phyloP scores from a whole-genome alignment of 37 sponge, comb jelly and placozoan species.

The Ianthella basta region DNA sequence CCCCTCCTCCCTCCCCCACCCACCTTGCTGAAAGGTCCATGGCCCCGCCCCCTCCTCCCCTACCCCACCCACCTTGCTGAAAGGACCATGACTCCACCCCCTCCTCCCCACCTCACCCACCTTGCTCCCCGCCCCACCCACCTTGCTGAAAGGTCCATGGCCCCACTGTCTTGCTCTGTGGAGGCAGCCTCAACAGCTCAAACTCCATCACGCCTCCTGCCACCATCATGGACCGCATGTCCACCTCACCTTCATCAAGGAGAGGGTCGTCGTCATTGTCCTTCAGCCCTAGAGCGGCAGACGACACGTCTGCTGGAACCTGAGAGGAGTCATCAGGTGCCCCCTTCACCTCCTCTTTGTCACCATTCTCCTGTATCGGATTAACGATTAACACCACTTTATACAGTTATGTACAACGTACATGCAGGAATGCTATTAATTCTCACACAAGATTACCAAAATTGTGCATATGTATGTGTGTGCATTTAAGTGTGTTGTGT shows the following conservation, averaged over 20 bases:
- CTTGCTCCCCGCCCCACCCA: constrained; percentile 14
- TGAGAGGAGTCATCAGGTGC: neutral
- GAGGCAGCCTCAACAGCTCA: constrained; percentile 76
- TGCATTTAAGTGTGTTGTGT: neutral
- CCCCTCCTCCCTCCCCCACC: no score
- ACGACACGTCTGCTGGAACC: neutral
- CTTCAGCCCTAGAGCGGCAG: neutral
- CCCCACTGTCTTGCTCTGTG: constrained; percentile 66
- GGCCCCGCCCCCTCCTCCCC: no score
- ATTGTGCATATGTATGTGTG: neutral
- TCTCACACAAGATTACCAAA: neutral
- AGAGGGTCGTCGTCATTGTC: no score
- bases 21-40: no score
- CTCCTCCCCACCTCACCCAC: no score
- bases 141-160: constrained; percentile 83
- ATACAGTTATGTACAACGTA: no score
- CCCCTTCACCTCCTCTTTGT: neutral
- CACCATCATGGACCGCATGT: constrained; percentile 63
- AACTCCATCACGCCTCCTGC: constrained; percentile 76
- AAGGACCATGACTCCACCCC: no score
- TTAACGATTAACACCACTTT: neutral
- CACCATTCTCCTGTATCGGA: constrained; percentile 12
- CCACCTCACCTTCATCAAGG: constrained; percentile 75
- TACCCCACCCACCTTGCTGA: no score
- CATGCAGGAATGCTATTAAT: constrained; percentile 5